A percentile compares a stretch with the other conserved stretches of the same genome.
phyloP scores from a whole-genome alignment of 2,113 vertebrate species.

The Periophthalmus modestus region DNA sequence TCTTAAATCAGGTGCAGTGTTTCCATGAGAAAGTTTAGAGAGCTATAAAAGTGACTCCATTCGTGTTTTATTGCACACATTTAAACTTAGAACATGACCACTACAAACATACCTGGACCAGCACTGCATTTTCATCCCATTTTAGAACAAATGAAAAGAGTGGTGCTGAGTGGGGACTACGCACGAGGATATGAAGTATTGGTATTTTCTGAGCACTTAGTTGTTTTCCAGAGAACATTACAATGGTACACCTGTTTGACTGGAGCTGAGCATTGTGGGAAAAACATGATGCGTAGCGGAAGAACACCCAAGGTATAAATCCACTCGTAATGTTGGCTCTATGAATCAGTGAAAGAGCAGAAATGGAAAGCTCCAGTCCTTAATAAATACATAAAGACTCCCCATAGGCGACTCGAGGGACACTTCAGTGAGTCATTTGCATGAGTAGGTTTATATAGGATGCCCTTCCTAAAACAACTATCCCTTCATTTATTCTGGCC shows the following conservation, averaged over 20 bases:
- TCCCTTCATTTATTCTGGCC: not conserved
- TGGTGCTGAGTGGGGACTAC: slow-evolving; percentile 18
- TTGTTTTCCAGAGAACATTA: slow-evolving; percentile 24
- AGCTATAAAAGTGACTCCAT: slow-evolving; percentile 49
- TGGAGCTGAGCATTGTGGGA: not conserved
- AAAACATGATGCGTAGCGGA: not conserved
- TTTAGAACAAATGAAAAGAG: slow-evolving; percentile 48
- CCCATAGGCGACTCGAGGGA: not conserved
- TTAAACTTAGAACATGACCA: slow-evolving; percentile 14
- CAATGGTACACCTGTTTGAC: slow-evolving; percentile 25
- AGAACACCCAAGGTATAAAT: slow-evolving; percentile 7
- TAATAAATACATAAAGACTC: not conserved
- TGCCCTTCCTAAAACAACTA: not conserved
- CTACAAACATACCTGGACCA: slow-evolving; percentile 45
- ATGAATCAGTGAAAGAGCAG: not conserved
- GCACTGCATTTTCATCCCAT: slow-evolving; percentile 34
- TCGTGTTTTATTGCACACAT: slow-evolving; percentile 41
- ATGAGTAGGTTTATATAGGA: not conserved
- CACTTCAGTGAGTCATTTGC: not conserved
- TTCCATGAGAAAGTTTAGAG: slow-evolving; percentile 44
- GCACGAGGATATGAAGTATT: slow-evolving; percentile 12
- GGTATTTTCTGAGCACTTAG: not conserved
- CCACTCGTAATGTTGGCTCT: slow-evolving; percentile 13
- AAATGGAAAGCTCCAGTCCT: not conserved
- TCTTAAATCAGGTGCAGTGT: slow-evolving; percentile 32